Conservation (phyloP, 2,888 invertebrate genomes). For the Cremastinae sp. region DNA sequence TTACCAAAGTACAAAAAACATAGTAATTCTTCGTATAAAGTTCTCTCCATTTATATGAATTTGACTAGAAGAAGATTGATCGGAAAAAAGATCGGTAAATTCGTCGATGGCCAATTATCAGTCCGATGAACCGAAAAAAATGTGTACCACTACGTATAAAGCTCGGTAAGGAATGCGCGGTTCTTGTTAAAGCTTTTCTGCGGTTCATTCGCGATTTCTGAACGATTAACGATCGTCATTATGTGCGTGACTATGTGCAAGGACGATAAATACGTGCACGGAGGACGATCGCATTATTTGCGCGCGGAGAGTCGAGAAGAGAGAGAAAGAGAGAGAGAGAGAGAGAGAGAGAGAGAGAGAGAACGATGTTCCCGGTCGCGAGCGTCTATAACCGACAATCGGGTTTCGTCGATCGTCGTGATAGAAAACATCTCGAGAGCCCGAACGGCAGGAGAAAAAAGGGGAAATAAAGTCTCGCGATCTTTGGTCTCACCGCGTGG, state of each 20-base stretch:
- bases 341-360: too few relatives aligned
- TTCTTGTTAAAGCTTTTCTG: conserved; percentile 56
- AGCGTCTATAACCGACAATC: conserved; percentile 44
- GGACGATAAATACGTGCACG: background rate
- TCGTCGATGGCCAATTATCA: conserved; percentile 44
- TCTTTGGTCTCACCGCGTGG: conserved; percentile 53
- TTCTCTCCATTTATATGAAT: too few relatives aligned
- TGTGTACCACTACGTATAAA: conserved; percentile 2
- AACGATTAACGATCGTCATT: conserved; percentile 61
- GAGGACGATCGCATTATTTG: conserved; percentile 42
- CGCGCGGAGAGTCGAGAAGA: conserved; percentile 32
- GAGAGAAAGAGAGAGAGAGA: too few relatives aligned
- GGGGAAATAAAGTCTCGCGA: conserved; percentile 37
- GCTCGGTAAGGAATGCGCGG: conserved; percentile 53
- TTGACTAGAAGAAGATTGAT: too few relatives aligned
- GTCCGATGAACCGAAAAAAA: conserved; percentile 9
- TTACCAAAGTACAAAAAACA: too few relatives aligned
- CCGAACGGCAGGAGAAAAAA: background rate
- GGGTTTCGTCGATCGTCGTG: conserved; percentile 42
- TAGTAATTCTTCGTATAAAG: too few relatives aligned
- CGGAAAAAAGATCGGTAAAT: conserved; percentile 13
- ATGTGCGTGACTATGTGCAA: conserved; percentile 48
- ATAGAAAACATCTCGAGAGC: conserved; percentile 29
- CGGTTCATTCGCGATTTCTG: conserved; percentile 46
- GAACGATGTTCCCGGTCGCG: conserved; percentile 20